phyloP scores from a whole-genome alignment of 1,140 invertebrate species.

The Drosophila arawakana region DNA sequence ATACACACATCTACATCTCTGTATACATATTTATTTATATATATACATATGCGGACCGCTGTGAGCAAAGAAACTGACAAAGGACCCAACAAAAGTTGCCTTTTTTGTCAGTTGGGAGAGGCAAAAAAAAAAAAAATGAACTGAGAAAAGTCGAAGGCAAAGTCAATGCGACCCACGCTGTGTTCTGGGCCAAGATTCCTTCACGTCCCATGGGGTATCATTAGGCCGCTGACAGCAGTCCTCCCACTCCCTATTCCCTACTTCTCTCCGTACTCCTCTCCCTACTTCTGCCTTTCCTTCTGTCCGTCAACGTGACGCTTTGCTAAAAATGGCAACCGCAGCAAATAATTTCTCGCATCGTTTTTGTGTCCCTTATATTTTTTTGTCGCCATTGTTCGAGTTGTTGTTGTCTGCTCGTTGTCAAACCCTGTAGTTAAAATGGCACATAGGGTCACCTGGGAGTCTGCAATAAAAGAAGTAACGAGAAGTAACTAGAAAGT shows the following conservation, averaged over 20 bases:
- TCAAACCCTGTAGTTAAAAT: not conserved
- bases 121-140: no score
- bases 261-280: no score
- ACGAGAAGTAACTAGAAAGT: no score
- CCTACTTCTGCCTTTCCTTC: not conserved
- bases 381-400: slow-evolving; percentile 41
- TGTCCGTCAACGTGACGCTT: slow-evolving; percentile 31
- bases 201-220: slow-evolving; percentile 60
- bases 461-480: no score
- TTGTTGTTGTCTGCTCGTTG: slow-evolving; percentile 25
- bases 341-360: slow-evolving; percentile 65
- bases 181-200: slow-evolving; percentile 40
- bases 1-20: slow-evolving; percentile 2
- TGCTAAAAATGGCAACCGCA: slow-evolving; percentile 61
- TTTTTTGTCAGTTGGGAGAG: slow-evolving; percentile 33
- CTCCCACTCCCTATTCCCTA: not conserved
- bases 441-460: no score
- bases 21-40: not conserved
- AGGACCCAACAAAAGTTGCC: slow-evolving; percentile 53
- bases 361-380: slow-evolving; percentile 41
- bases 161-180: slow-evolving; percentile 47
- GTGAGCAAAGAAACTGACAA: slow-evolving; percentile 46
- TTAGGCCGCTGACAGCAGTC: slow-evolving; percentile 41
- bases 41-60: slow-evolving; percentile 13
- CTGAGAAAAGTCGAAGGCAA: slow-evolving; percentile 1